Evolutionary conservation across 2,113 vertebrate species (phyloP).

Genomic region (Lethenteron reissneri): DNA sequence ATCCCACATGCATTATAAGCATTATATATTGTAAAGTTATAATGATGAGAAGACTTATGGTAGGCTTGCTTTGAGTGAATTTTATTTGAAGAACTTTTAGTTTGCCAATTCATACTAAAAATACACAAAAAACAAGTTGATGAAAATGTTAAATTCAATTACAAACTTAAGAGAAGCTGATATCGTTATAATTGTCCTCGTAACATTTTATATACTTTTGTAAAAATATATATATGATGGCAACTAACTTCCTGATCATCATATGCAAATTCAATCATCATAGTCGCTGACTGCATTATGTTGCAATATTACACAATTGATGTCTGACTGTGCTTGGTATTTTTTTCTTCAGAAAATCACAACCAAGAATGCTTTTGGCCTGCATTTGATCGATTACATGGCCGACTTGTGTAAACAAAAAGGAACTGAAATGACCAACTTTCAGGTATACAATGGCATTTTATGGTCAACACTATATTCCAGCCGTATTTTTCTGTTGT

Average conservation of each 20-base stretch:
- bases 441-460: conserved; percentile 39
- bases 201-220: not conserved
- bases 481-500: not conserved
- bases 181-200: not conserved
- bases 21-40: too few relatives aligned
- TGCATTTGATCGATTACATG: conserved; percentile 89
- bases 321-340: conserved; percentile 8
- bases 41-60: too few relatives aligned
- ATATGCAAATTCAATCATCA: not conserved
- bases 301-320: not conserved
- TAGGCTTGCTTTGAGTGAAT: too few relatives aligned
- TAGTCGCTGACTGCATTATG: not conserved
- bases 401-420: conserved; percentile 64
- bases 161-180: not conserved
- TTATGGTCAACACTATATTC: not conserved
- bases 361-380: conserved; percentile 73
- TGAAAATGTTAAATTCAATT: not conserved
- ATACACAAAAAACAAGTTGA: too few relatives aligned
- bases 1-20: too few relatives aligned
- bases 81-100: too few relatives aligned
- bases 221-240: not conserved
- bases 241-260: too few relatives aligned
- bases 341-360: conserved; percentile 68
- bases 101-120: too few relatives aligned
- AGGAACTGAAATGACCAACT: conserved; percentile 48